Evolutionary conservation across 2,888 invertebrate genomes (phyloP).

Genomic region (Polydrusus pterygomalis): DNA sequence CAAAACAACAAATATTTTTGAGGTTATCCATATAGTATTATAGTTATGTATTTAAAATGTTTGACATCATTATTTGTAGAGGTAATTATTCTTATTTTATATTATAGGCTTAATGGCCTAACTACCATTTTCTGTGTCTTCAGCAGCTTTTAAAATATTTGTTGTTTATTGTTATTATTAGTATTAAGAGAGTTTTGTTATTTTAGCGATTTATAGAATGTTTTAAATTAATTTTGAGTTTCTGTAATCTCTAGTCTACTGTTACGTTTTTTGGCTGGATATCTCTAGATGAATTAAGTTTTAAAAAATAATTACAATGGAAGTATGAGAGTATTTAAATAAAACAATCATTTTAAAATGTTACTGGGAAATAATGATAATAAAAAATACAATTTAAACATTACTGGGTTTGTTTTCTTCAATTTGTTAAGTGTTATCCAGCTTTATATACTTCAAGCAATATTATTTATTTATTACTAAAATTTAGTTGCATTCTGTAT

Average conservation of each 20-base stretch:
- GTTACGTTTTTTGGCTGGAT: background rate
- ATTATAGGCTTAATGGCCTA: constrained; percentile 6
- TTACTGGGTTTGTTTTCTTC: too few species aligned
- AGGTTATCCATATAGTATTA: background rate
- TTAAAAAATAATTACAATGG: too few species aligned
- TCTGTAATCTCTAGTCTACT: background rate
- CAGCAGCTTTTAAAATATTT: background rate
- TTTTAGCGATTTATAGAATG: background rate
- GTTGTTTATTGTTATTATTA: background rate
- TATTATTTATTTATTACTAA: constrained; percentile 1
- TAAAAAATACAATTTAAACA: too few species aligned
- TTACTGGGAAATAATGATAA: too few species aligned
- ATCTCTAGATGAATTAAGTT: background rate
- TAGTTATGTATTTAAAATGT: too few species aligned
- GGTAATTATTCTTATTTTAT: background rate
- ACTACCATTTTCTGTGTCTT: background rate
- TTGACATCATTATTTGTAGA: background rate
- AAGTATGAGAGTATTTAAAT: too few species aligned
- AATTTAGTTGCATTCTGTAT: constrained; percentile 18
- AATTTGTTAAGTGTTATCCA: background rate
- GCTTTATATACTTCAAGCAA: background rate
- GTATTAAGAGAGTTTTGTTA: background rate
- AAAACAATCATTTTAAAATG: too few species aligned
- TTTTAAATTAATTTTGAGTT: background rate
- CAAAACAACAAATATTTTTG: constrained; percentile 7